Evolutionary conservation across 2,888 invertebrate genomes (phyloP), one percentile per base, ranked within the genome.

Genomic region (Macrosoma leucophasiata): DNA sequence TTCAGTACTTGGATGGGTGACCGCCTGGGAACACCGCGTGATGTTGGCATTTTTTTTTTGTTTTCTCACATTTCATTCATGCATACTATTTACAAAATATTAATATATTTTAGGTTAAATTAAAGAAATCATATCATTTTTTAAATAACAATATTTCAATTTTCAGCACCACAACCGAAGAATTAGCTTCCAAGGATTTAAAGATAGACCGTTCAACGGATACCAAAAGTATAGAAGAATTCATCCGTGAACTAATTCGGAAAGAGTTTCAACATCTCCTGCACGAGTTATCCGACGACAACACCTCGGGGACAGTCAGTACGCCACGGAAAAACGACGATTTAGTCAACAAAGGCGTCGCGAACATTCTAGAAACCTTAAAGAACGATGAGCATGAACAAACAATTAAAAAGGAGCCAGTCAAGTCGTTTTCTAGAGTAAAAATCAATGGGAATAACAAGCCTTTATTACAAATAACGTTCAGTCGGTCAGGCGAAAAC

Each of bases 1-100:
- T 69, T 78, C 70, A 77, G 76, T 78, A 78, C 77, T 76, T 78
- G 72, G 75, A 75, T 78, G 76, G 76, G 75, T 76, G 77, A 77
- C 75, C 46, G 45, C 45, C 39, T 48, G 43, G 42, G 45, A 48
- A 50, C 39, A 50, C 45, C 43, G 15, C 51, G 39, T 46, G 29
- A 43, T 41, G 30, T 48, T 39, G 36, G 41, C 40, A 33, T 43
- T 37, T 32, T 41, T 34, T 4, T 36, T 1, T 53, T 18, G 33
- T 29, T 9, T 3, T 3, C 3, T 14, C 24, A 9, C 24, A 9
- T 9, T 13, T 4, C 18, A 6, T 10, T n/a, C 29, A 23, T 17
- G 14, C 6, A n/a, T 31, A 11, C 12, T 13, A 7, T 29, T 13
- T 24, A 15, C 13, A 20, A 17, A 8, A 25, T 11, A 24, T 11